Conservation (phyloP, 2,113 vertebrate species). For the Potamarius usumacintae region DNA sequence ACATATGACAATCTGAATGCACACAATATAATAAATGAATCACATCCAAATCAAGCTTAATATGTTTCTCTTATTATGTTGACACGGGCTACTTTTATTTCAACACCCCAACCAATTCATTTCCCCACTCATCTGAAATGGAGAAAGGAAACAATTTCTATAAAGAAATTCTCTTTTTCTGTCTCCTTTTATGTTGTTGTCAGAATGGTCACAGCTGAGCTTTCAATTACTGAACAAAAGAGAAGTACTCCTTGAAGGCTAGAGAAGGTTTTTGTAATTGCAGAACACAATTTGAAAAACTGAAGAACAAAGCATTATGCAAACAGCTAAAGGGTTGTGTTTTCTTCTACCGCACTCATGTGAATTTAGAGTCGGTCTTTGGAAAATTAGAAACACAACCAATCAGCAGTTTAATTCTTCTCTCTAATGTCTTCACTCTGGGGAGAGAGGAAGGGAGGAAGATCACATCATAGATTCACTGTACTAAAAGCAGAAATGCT, state of each 20-base stretch:
- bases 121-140: background rate
- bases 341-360: conserved; percentile 16
- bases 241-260: conserved; percentile 26
- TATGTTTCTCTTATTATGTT: conserved; percentile 22
- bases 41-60: background rate
- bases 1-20: background rate
- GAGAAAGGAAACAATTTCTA: background rate
- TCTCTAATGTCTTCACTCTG: conserved; percentile 5
- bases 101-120: background rate
- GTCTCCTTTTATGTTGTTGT: conserved; percentile 39
- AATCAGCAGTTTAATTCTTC: conserved; percentile 38
- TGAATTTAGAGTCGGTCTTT: conserved; percentile 42
- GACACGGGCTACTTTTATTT: conserved; percentile 6
- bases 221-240: conserved; percentile 46
- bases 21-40: conserved; percentile 4
- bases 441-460: background rate
- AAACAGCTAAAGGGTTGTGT: conserved; percentile 15
- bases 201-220: conserved; percentile 27
- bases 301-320: conserved; percentile 26
- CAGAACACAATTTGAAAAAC: conserved; percentile 34
- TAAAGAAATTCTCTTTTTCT: conserved; percentile 20
- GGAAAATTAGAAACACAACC: conserved; percentile 44
- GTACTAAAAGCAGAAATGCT: background rate
- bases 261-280: conserved; percentile 33
- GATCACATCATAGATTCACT: conserved; percentile 10